Conservation (phyloP, 2,113 vertebrate species). For the Myodes glareolus region DNA sequence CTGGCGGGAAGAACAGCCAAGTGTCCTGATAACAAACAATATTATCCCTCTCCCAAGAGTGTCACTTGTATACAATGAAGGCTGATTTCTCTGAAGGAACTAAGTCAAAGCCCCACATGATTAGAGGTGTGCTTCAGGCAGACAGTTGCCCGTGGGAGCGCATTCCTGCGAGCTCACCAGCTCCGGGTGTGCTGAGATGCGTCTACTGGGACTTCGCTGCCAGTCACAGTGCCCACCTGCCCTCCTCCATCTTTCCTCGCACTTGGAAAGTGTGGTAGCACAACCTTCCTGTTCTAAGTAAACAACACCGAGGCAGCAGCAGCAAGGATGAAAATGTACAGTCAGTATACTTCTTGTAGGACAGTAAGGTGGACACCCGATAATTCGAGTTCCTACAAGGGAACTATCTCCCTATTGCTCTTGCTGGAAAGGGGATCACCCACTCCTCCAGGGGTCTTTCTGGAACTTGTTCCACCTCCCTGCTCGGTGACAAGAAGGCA, state of each 20-base stretch:
- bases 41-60: conserved; percentile 41
- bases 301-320: not conserved
- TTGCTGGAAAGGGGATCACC: not conserved
- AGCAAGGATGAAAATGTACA: not conserved
- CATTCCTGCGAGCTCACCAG: not conserved
- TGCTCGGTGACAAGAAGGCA: not conserved
- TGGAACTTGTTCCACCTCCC: not conserved
- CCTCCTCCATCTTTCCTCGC: not conserved
- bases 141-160: not conserved
- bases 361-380: not conserved
- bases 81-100: conserved; percentile 36
- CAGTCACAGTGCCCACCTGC: not conserved
- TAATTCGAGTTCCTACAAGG: not conserved
- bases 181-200: not conserved
- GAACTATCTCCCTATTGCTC: not conserved
- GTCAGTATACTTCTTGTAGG: not conserved
- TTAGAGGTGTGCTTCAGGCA: conserved; percentile 36
- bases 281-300: conserved; percentile 12
- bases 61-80: not conserved
- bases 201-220: not conserved
- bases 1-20: not conserved
- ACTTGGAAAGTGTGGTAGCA: conserved; percentile 16
- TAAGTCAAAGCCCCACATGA: not conserved
- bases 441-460: not conserved
- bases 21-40: not conserved